phyloP scores from a whole-genome alignment of 2,797 vertebrate genomes.

The Brachyrhaphis roseni region DNA sequence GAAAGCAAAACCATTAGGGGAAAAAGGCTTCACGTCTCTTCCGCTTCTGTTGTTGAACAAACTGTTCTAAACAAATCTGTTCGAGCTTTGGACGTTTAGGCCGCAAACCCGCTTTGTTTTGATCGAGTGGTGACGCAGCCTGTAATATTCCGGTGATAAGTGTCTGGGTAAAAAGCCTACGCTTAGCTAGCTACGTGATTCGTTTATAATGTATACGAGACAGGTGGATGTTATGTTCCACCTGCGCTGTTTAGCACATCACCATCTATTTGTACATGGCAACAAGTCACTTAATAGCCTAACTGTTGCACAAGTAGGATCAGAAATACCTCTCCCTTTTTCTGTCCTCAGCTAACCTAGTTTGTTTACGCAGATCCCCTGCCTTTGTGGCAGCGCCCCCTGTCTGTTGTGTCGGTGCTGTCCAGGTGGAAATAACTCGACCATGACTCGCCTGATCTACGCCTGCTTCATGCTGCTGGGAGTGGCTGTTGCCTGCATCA shows the following conservation, averaged over 20 bases:
- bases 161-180: background rate
- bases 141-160: background rate
- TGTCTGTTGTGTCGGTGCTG: conserved; percentile 97
- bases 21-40: background rate
- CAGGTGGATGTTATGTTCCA: background rate
- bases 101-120: background rate
- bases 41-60: background rate
- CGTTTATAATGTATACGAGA: background rate
- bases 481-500: conserved; percentile 91
- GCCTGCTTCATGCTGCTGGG: conserved; percentile 94
- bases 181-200: background rate
- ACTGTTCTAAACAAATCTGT: background rate
- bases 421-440: conserved; percentile 97
- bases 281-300: background rate
- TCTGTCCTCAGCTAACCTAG: background rate
- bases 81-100: background rate
- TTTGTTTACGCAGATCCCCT: conserved; percentile 85
- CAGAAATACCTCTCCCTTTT: background rate
- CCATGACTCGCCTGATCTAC: conserved; percentile 94
- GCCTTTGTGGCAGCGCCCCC: conserved; percentile 95
- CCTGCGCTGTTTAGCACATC: background rate
- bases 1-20: background rate
- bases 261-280: background rate
- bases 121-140: background rate
- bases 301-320: background rate